phyloP scores from a whole-genome alignment of 2,888 invertebrate genomes.

The Coelopa pilipes region DNA sequence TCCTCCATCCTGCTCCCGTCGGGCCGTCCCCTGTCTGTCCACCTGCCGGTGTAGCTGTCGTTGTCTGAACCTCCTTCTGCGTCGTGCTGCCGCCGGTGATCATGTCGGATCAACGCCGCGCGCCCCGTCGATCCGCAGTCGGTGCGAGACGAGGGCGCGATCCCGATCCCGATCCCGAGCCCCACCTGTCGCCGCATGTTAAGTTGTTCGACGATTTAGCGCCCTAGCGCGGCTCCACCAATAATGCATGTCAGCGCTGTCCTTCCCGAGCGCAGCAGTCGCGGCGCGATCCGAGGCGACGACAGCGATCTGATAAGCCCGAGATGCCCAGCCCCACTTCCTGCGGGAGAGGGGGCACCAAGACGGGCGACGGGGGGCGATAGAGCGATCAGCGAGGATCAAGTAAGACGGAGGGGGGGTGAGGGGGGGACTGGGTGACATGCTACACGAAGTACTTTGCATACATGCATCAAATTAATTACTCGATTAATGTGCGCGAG shows the following conservation, averaged over 20 bases:
- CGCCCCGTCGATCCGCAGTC: no score
- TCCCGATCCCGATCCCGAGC: neutral
- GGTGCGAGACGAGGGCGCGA: no score
- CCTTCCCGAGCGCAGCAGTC: no score
- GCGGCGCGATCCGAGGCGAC: conserved; percentile 17
- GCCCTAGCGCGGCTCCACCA: conserved; percentile 9
- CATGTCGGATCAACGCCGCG: conserved; percentile 21
- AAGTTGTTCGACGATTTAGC: conserved; percentile 24
- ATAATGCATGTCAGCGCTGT: conserved; percentile 10
- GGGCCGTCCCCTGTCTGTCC: neutral
- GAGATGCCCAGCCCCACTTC: neutral
- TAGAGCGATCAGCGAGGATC: neutral
- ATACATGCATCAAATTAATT: conserved; percentile 68
- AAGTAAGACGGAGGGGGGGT: neutral
- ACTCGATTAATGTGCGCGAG: conserved; percentile 66
- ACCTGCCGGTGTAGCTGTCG: neutral
- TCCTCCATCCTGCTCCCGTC: neutral
- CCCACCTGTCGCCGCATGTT: conserved; percentile 15
- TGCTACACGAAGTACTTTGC: conserved; percentile 64
- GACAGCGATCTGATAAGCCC: conserved; percentile 27
- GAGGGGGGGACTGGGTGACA: conserved; percentile 51
- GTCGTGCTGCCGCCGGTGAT: neutral
- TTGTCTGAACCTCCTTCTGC: neutral
- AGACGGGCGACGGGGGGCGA: conserved; percentile 3
- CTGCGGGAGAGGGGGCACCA: neutral